Evolutionary conservation across 2,113 vertebrate species (phyloP).

Genomic region (Coregonus clupeaformis): DNA sequence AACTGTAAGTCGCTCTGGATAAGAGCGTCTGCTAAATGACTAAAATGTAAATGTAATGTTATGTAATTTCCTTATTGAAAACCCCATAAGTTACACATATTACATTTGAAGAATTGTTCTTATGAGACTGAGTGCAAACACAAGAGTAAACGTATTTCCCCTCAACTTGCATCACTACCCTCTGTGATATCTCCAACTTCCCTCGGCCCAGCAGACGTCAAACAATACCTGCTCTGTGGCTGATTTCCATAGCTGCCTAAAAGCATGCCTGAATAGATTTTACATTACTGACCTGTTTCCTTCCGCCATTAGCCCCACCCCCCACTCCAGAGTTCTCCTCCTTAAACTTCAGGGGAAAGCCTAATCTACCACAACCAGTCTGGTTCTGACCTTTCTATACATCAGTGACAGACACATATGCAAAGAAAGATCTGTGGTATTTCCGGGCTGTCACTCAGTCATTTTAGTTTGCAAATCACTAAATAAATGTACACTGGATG

Average conservation of each 20-base stretch:
- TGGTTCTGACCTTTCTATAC: conserved; percentile 2
- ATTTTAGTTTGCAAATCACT: background rate
- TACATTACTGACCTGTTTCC: conserved; percentile 1
- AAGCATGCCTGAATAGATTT: conserved; percentile 7
- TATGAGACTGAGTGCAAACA: background rate
- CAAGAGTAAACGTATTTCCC: background rate
- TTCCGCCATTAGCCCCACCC: background rate
- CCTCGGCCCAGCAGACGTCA: background rate
- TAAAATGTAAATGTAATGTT: too few species aligned
- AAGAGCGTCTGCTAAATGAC: too few species aligned
- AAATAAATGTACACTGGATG: background rate
- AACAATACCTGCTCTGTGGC: conserved; percentile 4
- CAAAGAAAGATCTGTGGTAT: background rate
- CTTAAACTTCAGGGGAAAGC: background rate
- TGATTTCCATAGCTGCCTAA: conserved; percentile 2
- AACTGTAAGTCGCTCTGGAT: too few species aligned
- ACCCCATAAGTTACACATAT: background rate
- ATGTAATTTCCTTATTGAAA: background rate
- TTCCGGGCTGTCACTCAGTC: background rate
- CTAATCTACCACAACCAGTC: background rate
- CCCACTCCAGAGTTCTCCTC: background rate
- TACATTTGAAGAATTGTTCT: background rate
- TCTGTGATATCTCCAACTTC: background rate
- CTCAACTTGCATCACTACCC: background rate
- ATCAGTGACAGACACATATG: conserved; percentile 5